Conservation (phyloP, 2,113 vertebrate species). For the Hemiscyllium ocellatum region DNA sequence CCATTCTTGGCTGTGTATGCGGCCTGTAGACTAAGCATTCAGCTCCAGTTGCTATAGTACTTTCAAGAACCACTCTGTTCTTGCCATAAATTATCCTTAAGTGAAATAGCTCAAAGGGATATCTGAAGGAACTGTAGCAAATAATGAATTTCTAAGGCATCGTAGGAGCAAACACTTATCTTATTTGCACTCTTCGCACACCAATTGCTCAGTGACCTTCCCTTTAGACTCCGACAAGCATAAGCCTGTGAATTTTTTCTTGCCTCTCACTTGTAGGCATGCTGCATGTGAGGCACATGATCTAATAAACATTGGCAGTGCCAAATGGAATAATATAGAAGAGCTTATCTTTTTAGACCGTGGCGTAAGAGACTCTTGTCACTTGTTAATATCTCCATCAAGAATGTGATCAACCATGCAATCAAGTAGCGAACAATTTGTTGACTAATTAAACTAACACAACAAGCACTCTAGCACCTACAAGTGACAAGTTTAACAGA, state of each 20-base stretch:
- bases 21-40: conserved; percentile 63
- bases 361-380: conserved; percentile 77
- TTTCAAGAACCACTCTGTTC: conserved; percentile 95
- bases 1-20: conserved; percentile 60
- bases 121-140: conserved; percentile 70
- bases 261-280: conserved; percentile 46
- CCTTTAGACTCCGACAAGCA: conserved; percentile 67
- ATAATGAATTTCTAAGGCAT: conserved; percentile 69
- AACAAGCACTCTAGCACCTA: conserved; percentile 83
- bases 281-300: conserved; percentile 68
- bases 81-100: conserved; percentile 99
- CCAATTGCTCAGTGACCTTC: conserved; percentile 67
- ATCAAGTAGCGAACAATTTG: conserved; percentile 81
- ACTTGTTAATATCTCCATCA: conserved; percentile 80
- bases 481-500: conserved; percentile 88
- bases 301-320: conserved; percentile 83
- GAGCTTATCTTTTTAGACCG: conserved; percentile 77
- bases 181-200: conserved; percentile 72
- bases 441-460: conserved; percentile 91
- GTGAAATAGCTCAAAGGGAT: conserved; percentile 86
- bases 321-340: conserved; percentile 77
- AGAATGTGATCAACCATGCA: conserved; percentile 78
- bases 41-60: conserved; percentile 96
- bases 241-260: conserved; percentile 65
- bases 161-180: conserved; percentile 74